Evolutionary conservation across 2,888 invertebrate genomes (phyloP), one percentile per base, ranked within the genome.

Genomic region (Spisula solida): DNA sequence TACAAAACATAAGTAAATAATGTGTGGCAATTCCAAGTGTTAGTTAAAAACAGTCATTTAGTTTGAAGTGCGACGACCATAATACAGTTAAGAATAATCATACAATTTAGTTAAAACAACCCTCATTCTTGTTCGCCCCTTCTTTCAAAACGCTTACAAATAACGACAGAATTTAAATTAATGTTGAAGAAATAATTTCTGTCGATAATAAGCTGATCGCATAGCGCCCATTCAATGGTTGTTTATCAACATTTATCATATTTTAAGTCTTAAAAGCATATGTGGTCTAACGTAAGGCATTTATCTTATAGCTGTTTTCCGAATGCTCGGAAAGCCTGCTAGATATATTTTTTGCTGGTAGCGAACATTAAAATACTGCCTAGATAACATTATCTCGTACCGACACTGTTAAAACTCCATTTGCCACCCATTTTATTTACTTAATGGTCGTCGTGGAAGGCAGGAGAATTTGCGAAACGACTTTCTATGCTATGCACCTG

Each of bases 361-460:
- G 85, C 25, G 56, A 85, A 85, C 90, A 90, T 90, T 90, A 85
- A 87, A 75, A 48, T 81, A 75, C 31, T 51, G 66, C 85, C 55
- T 34, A 82, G 88, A 88, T 87, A 82, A 79, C 80, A 66, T 90
- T 90, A 90, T 90, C 87, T 87, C 85, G 60, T 85, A 87, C 80
- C 70, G 51, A 34, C 47, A 85, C 91, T 80, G 88, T 89, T 88
- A 91, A 89, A 89, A 81, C 47, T 66, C 47, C 88, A 91, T 91
- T 91, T 55, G 87, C 91, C 91, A 91, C 91, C 91, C 91, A 91
- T 87, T 88, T 89, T 55, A 88, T 87, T 85, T 82, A 60, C 66
- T 85, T 91, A 91, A 91, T 91, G 91, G 79, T 60, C 86, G 34
- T 75, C 31, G 55, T 83, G 82, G 66, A 85, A 86, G 86, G 18